Conservation (phyloP, 2,888 invertebrate species). For the Ormyrus nitidulus region DNA sequence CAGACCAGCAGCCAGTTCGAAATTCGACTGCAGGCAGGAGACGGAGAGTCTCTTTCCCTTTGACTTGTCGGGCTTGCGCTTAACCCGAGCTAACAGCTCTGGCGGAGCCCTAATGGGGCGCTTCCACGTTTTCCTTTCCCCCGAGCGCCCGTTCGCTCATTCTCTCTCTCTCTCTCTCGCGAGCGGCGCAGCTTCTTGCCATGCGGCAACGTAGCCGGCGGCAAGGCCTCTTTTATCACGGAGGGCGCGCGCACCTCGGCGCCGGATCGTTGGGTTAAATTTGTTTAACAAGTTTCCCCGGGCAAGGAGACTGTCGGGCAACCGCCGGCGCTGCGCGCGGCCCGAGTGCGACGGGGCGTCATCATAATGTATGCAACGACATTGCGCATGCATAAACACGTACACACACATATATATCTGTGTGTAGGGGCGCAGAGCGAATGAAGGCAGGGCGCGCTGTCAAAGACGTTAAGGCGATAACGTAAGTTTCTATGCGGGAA, state of each 20-base stretch:
- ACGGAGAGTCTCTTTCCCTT: conserved; percentile 23
- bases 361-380: conserved; percentile 49
- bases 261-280: conserved; percentile 42
- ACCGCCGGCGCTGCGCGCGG: neutral
- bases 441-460: conserved; percentile 6
- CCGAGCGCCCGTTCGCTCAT: no score
- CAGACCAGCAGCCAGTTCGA: neutral
- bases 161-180: neutral
- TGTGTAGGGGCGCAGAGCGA: neutral
- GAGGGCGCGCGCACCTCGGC: neutral
- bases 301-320: neutral
- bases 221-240: conserved; percentile 47
- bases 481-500: conserved; percentile 34
- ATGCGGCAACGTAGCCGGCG: neutral
- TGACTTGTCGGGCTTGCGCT: conserved; percentile 27
- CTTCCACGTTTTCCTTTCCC: neutral
- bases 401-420: neutral
- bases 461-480: conserved; percentile 49
- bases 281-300: conserved; percentile 54
- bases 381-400: conserved; percentile 54
- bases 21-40: conserved; percentile 4
- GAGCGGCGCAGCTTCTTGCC: neutral
- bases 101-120: conserved; percentile 20
- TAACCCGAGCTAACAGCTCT: conserved; percentile 30
- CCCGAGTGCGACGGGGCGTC: neutral